A percentile compares a stretch with the other conserved stretches of the same genome.
These are phyloP conservation scores for Lytechinus pictus DNA, from an alignment of 35 echinoderm and acorn worm genomes.

Conservation along the genomic window DNA sequence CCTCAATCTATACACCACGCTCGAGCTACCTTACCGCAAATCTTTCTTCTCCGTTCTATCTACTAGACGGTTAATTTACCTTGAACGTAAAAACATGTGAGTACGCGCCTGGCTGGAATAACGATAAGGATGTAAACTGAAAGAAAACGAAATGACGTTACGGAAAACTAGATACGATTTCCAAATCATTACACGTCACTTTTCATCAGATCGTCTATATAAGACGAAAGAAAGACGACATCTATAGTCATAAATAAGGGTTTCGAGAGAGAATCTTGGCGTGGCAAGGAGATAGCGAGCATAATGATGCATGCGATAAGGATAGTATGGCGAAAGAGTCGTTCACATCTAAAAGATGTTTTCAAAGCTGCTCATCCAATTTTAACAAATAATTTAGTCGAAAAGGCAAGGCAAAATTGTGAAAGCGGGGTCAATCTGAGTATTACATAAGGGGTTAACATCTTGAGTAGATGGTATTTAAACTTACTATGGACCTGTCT, in stretches of 20 bases:
- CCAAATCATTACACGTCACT: conserved; percentile 51
- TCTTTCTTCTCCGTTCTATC: conserved; percentile 13
- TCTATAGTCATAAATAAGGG: conserved; percentile 26
- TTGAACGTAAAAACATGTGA: conserved; percentile 42
- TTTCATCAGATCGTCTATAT: not conserved
- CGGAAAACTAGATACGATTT: conserved; percentile 32
- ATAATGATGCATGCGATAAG: not conserved
- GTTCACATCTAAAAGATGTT: not conserved
- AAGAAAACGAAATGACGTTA: not conserved
- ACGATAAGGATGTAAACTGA: not conserved
- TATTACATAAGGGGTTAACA: no score
- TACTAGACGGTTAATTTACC: conserved; percentile 18
- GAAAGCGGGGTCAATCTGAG: no score
- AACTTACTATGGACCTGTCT: no score
- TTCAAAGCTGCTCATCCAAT: not conserved
- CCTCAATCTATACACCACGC: conserved; percentile 27
- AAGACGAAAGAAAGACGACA: conserved; percentile 1
- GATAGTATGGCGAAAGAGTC: not conserved
- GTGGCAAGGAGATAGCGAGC: not conserved
- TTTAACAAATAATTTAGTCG: no score
- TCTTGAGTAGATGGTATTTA: no score
- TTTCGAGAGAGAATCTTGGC: not conserved
- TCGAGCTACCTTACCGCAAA: conserved; percentile 3
- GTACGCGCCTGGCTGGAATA: not conserved
- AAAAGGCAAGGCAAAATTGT: no score